A percentile compares a stretch with the other conserved stretches of the same genome.
phyloP scores from a whole-genome alignment of 2,113 vertebrate genomes.

The Phrynosoma platyrhinos region DNA sequence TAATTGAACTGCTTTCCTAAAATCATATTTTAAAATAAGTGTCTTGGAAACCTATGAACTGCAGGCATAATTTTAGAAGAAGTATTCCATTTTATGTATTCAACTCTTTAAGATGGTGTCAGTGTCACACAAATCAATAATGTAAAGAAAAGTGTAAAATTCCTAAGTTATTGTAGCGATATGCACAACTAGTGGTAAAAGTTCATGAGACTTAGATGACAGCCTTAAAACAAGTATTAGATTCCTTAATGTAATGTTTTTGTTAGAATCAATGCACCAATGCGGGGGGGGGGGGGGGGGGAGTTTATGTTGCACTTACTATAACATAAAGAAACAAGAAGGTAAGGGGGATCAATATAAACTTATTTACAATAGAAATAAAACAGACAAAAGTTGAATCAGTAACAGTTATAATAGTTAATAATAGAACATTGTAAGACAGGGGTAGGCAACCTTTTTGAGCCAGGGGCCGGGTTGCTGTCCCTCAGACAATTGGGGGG shows the following conservation, averaged over 20 bases:
- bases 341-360: not conserved
- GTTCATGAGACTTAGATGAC: not conserved
- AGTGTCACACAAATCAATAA: not conserved
- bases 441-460: no score
- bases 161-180: not conserved
- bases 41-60: not conserved
- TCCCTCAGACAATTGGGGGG: no score
- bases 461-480: no score
- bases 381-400: not conserved
- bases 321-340: not conserved
- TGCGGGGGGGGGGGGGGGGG: not conserved
- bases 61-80: not conserved
- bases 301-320: not conserved
- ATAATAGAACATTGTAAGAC: not conserved
- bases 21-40: not conserved
- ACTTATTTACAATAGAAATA: not conserved
- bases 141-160: no score
- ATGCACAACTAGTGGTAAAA: not conserved
- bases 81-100: not conserved
- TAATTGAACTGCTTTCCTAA: not conserved
- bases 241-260: no score
- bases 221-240: not conserved
- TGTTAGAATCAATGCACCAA: not conserved
- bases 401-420: not conserved
- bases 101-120: not conserved